phyloP scores from a whole-genome alignment of 2,888 invertebrate genomes.

The Silvanus unidentatus region DNA sequence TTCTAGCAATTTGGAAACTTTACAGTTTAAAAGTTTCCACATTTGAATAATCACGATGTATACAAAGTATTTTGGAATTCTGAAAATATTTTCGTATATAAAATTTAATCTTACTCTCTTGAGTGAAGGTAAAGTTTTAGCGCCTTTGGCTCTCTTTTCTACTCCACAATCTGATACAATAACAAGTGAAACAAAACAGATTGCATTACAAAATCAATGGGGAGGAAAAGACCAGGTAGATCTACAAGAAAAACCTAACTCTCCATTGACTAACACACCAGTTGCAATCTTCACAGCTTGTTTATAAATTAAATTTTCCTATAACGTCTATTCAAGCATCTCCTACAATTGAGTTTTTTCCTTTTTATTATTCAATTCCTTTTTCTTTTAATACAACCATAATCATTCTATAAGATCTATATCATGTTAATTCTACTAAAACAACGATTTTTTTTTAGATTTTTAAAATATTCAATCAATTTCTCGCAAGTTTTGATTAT shows the following conservation, averaged over 20 bases:
- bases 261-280: neutral
- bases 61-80: constrained; percentile 22
- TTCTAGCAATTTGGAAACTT: constrained; percentile 26
- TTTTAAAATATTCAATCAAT: no score
- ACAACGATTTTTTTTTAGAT: no score
- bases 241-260: neutral
- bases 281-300: constrained; percentile 3
- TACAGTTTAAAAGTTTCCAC: constrained; percentile 26
- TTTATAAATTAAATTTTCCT: constrained; percentile 5
- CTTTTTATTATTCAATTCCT: neutral
- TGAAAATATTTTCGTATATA: constrained; percentile 25
- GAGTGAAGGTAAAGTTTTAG: constrained; percentile 21
- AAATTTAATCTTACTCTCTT: constrained; percentile 25
- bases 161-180: constrained; percentile 19
- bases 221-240: constrained; percentile 10
- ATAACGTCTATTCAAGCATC: neutral
- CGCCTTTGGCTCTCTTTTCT: constrained; percentile 12
- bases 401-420: neutral
- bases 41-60: constrained; percentile 29
- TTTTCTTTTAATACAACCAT: neutral
- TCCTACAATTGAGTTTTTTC: neutral
- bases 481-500: no score
- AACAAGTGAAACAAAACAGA: constrained; percentile 22
- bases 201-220: constrained; percentile 18
- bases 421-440: neutral